Percentiles rank a stretch among this genome's conserved stretches.
phyloP scores from a whole-genome alignment of 2,113 vertebrate species.

The Cnemophilus loriae region DNA sequence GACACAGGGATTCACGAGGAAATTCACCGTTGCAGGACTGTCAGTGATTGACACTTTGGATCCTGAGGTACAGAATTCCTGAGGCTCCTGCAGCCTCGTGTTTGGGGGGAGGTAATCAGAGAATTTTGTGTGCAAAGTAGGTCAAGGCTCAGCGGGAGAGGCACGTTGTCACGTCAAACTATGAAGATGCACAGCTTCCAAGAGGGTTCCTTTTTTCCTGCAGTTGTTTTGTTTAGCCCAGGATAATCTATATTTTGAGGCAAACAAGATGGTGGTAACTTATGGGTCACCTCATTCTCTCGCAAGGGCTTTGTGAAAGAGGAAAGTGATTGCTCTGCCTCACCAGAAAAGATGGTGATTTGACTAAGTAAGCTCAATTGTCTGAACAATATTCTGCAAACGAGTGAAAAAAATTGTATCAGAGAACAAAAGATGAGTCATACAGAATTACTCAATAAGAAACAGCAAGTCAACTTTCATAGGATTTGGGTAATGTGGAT shows the following conservation, averaged over 20 bases:
- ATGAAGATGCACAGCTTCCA: not conserved
- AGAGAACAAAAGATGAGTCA: conserved; percentile 37
- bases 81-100: not conserved
- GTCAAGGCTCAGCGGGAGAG: conserved; percentile 8
- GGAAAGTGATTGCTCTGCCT: not conserved
- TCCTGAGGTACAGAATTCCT: not conserved
- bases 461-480: not conserved
- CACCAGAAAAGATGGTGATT: not conserved
- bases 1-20: not conserved
- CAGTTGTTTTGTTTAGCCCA: not conserved
- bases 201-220: not conserved
- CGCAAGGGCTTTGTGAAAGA: not conserved
- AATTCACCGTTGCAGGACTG: not conserved
- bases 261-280: not conserved
- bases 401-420: not conserved
- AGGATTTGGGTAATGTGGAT: not conserved
- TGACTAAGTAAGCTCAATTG: not conserved
- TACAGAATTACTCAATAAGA: not conserved
- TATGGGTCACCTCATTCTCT: not conserved
- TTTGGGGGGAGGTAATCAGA: not conserved
- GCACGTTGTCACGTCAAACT: not conserved
- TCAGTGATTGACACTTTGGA: not conserved
- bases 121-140: conserved; percentile 5
- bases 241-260: not conserved
- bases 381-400: conserved; percentile 25